These are phyloP conservation scores for Chelonia mydas DNA, from an alignment of 2,797 vertebrate species.

Conservation along the genomic window DNA sequence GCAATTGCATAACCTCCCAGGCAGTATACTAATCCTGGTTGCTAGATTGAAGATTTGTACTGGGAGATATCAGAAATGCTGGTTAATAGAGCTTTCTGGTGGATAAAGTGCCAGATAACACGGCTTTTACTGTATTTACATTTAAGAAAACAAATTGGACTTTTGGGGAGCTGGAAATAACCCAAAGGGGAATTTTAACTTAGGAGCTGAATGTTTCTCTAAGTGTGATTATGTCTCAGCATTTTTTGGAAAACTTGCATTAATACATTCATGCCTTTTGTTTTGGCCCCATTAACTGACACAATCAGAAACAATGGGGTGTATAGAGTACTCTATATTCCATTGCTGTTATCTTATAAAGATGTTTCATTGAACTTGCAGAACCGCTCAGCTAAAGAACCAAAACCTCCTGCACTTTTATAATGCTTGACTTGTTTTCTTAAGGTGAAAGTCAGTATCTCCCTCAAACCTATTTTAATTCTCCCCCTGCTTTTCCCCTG, in stretches of 20 bases:
- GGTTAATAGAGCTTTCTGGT: too few species aligned
- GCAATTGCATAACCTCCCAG: too few species aligned
- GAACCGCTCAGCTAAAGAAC: not conserved
- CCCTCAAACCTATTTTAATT: not conserved
- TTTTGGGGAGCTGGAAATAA: not conserved
- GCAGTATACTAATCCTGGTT: too few species aligned
- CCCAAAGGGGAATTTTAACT: not conserved
- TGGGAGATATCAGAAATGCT: too few species aligned
- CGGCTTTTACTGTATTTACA: not conserved
- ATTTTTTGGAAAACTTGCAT: not conserved
- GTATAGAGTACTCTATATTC: not conserved
- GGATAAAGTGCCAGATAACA: too few species aligned
- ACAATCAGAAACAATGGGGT: not conserved
- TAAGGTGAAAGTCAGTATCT: not conserved
- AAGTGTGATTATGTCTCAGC: not conserved
- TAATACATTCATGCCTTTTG: not conserved
- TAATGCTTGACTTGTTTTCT: not conserved
- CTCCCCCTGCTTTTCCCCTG: not conserved
- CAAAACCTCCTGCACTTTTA: conserved; percentile 15
- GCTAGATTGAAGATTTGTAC: too few species aligned
- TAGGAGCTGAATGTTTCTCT: not conserved
- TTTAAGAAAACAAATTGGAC: not conserved
- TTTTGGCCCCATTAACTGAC: conserved; percentile 10
- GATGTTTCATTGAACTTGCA: not conserved
- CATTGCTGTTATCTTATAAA: accelerated